Evolutionary conservation across 2,113 vertebrate genomes (phyloP), one percentile per base, ranked within the genome.

Genomic region (Aegotheles bennettii): DNA sequence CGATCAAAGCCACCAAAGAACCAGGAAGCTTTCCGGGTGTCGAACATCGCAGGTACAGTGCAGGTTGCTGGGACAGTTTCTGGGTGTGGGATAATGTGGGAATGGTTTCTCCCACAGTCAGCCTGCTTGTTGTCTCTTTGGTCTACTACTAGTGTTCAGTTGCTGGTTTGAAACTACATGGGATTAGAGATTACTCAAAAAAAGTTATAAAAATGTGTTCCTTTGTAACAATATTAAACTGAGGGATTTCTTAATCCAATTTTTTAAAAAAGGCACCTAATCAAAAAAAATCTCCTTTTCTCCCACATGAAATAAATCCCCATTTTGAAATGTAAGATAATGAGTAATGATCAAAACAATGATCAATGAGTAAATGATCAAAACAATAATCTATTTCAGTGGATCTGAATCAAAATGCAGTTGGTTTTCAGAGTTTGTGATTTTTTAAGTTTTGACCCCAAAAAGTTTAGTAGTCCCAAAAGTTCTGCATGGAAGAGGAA

Each of bases 11-110:
- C 98, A 0, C 97, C 99, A 71, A 99, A 99, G 98, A 98, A 97
- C 97, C 99, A 99, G 96, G 99, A 99, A 54, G 98, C 98, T 3
- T 98, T 99, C 79, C 95, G 99, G 82, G 98, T 99, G 96, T 98
- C 99, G 23, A 99, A 98, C 51, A 92, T 99, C 2, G 98, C 99
- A 98, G 99, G 99, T 99, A 97, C 45, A 3, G 70, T 2, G 2
- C 0, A 1, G 35, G 10, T 1, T 11, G 9, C 54, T 1, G 70
- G 43, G 40, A 4, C 17, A 0, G 0, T 3, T 38, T 28, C 35
- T 47, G 67, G 33, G 10, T 1, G 3, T 7, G n/a, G 69, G 69
- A 1, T 21, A 40, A 10, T 0, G 6, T 89, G 25, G 59, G 84
- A 36, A 7, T 0, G 3, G 10, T 29, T 80, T 69, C 9, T 74